Percentiles rank a stretch among this genome's conserved stretches.
Conservation (phyloP, 2,797 vertebrate genomes). For the Enteromius treurensis region DNA sequence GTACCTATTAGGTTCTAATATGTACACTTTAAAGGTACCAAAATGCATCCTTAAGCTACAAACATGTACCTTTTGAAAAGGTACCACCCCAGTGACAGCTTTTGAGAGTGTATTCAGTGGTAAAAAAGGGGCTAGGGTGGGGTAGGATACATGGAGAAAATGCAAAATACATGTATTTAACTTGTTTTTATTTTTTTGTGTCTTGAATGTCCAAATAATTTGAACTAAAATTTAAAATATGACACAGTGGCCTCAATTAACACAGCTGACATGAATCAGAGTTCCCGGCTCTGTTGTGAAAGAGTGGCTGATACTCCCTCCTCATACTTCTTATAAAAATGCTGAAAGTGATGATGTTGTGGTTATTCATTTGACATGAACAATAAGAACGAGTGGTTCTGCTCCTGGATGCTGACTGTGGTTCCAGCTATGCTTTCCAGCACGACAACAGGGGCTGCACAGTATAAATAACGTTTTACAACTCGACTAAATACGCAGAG, state of each 20-base stretch:
- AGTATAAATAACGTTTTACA: neutral
- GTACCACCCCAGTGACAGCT: too few species aligned
- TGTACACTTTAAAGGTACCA: too few species aligned
- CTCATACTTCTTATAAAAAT: neutral
- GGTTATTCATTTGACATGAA: neutral
- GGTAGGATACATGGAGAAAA: too few species aligned
- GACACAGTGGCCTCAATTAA: neutral
- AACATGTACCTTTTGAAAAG: too few species aligned
- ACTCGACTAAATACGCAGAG: neutral
- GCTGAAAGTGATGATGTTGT: neutral
- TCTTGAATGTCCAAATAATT: neutral
- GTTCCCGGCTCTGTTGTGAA: neutral
- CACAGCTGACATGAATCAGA: constrained; percentile 8
- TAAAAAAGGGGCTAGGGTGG: too few species aligned
- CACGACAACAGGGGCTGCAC: neutral
- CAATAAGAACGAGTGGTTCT: neutral
- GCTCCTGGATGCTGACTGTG: neutral
- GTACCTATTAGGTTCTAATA: too few species aligned
- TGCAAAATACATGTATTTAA: too few species aligned
- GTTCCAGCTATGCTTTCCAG: too few species aligned
- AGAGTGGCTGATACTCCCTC: neutral
- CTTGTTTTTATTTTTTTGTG: neutral
- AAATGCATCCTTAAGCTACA: too few species aligned
- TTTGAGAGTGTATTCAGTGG: too few species aligned
- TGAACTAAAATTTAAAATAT: neutral